These are phyloP conservation scores for Plebejus melissa DNA, from an alignment of 2,888 invertebrate species.

Conservation along the genomic window DNA sequence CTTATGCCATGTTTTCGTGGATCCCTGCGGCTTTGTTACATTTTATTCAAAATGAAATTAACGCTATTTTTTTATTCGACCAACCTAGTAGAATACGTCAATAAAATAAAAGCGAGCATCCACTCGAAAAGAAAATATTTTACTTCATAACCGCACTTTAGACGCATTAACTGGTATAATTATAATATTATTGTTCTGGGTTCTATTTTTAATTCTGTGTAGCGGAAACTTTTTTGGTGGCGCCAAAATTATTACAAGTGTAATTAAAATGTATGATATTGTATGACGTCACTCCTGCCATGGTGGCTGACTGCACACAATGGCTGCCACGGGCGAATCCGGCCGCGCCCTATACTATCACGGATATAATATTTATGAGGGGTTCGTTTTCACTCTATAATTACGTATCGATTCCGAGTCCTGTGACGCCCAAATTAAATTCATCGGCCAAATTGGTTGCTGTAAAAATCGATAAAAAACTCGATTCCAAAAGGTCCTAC, in stretches of 20 bases:
- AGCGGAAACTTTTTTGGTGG: not conserved
- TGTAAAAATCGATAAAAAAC: constrained; percentile 13
- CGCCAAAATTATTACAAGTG: constrained; percentile 25
- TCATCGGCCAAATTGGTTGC: constrained; percentile 42
- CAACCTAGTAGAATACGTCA: not conserved
- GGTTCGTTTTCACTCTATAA: constrained; percentile 75
- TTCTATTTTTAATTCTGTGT: not conserved
- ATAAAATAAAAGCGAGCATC: not conserved
- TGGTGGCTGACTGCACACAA: constrained; percentile 54
- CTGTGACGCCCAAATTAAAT: constrained; percentile 72
- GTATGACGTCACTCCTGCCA: constrained; percentile 49
- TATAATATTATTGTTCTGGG: not conserved
- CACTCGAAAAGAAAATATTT: not conserved
- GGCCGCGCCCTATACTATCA: constrained; percentile 66
- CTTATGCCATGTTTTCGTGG: not conserved
- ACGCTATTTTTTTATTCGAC: not conserved
- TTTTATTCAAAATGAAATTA: not conserved
- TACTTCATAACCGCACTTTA: not conserved
- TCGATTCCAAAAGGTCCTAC: not conserved
- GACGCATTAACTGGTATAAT: too few species aligned
- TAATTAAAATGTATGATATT: constrained; percentile 29
- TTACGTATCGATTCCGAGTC: constrained; percentile 72
- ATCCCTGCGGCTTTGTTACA: not conserved
- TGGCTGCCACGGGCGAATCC: constrained; percentile 67
- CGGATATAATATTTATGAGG: constrained; percentile 75